Evolutionary conservation across 1,140 invertebrate genomes (phyloP), one percentile per base, ranked within the genome.

Genomic region (Calliopsis andreniformis): DNA sequence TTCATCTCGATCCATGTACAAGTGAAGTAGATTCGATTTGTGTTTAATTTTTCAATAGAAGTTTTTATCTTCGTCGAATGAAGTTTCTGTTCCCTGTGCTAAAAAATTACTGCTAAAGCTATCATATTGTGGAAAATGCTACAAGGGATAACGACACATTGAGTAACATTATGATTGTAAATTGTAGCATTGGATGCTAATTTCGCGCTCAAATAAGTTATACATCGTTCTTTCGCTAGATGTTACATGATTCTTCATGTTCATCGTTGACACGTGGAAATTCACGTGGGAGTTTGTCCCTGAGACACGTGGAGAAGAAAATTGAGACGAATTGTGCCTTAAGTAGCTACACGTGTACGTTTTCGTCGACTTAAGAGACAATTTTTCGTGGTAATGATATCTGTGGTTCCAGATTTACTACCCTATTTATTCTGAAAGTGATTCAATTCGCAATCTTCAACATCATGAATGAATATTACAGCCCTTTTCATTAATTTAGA

Each of bases 291-390:
- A 23, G 62, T 51, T 16, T 10, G n/a, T 28, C 3, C 1, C n/a
- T 16, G 1, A 12, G 20, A 32, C 30, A 64, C 45, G 47, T 55
- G 32, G 20, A 67, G 49, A 25, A 67, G 49, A 18, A 67, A 67
- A 67, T 67, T 67, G 23, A 53, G 14, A 66, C 16, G 35, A 66
- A 66, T 66, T 49, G 20, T 12, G 12, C 5, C 16, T 18, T 30
- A 45, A 51, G 20, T 1, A 20, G 20, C 10, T 51, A 51, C 62
- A 66, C 63, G 63, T 49, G 47, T 10, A 10, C 20, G 30, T 2
- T 10, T 32, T 3, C 10, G 23, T 25, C 20, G 16, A 0, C 28
- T n/a, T 49, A 32, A 32, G 32, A 49, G 45, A 64, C 45, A 64
- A 16, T 14, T 4, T 20, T 42, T 39, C 28, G 20, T 49, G 20